Evolutionary conservation across 1,140 invertebrate genomes (phyloP).

Genomic region (Drosophila willistoni): DNA sequence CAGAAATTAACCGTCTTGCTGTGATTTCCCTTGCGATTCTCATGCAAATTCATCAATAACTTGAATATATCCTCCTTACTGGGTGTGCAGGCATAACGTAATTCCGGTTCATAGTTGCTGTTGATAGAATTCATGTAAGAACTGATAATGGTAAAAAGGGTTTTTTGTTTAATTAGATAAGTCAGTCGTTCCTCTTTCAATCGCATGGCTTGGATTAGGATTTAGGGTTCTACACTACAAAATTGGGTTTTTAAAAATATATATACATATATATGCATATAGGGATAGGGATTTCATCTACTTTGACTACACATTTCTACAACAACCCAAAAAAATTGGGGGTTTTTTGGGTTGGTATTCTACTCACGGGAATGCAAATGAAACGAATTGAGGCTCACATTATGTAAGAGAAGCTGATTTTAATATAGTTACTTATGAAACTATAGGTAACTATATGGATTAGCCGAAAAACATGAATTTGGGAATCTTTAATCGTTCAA

Average conservation of each 20-base stretch:
- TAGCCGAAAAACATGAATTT: too few relatives aligned
- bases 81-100: slow-evolving; percentile 85
- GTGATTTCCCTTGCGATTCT: slow-evolving; percentile 85
- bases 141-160: slow-evolving; percentile 73
- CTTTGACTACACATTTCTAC: slow-evolving; percentile 2
- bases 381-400: not conserved
- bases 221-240: not conserved
- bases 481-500: too few relatives aligned
- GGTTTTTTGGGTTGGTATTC: not conserved
- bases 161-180: slow-evolving; percentile 70
- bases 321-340: not conserved
- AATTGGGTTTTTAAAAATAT: not conserved
- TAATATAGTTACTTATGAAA: not conserved
- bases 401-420: not conserved
- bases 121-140: slow-evolving; percentile 82
- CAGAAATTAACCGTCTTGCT: slow-evolving; percentile 86
- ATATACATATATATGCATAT: not conserved
- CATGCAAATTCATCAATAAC: slow-evolving; percentile 85
- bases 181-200: slow-evolving; percentile 55
- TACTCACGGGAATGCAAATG: not conserved
- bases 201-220: slow-evolving; percentile 27
- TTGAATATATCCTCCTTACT: slow-evolving; percentile 86
- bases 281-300: not conserved
- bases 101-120: slow-evolving; percentile 85
- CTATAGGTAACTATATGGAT: too few relatives aligned